Percentiles rank a stretch among this genome's conserved stretches.
phyloP scores from a whole-genome alignment of 2,888 invertebrate genomes.

The Harpagoxenus sublaevis region DNA sequence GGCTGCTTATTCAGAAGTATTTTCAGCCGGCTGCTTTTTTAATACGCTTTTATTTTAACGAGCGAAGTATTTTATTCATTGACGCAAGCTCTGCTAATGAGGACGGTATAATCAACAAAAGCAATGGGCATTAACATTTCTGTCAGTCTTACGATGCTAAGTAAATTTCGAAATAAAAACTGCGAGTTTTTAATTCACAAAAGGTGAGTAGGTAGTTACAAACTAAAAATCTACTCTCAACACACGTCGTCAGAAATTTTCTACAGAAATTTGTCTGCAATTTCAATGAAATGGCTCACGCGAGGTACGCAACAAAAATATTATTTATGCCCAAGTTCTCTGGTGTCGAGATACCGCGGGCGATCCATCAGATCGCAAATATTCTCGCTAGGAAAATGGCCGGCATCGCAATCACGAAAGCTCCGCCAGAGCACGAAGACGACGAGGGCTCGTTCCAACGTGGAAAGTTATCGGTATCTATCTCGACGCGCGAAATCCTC shows the following conservation, averaged over 20 bases:
- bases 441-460: slow-evolving; percentile 34
- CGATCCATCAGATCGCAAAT: slow-evolving; percentile 44
- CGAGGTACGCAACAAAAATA: slow-evolving; percentile 20
- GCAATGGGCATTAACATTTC: slow-evolving; percentile 2
- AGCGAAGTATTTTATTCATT: slow-evolving; percentile 29
- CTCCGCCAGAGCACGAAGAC: slow-evolving; percentile 25
- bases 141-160: neutral
- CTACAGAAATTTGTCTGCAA: neutral
- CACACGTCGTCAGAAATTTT: neutral
- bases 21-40: slow-evolving; percentile 35
- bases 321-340: slow-evolving; percentile 29
- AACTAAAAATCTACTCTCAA: neutral
- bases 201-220: neutral
- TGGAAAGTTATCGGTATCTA: slow-evolving; percentile 60
- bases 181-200: neutral
- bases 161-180: neutral
- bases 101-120: slow-evolving; percentile 16
- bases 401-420: slow-evolving; percentile 45
- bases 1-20: slow-evolving; percentile 4
- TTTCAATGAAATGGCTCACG: slow-evolving; percentile 18
- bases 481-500: slow-evolving; percentile 59
- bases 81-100: slow-evolving; percentile 40
- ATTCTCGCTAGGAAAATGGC: slow-evolving; percentile 44
- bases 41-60: slow-evolving; percentile 39
- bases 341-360: neutral